Evolutionary conservation across 2,113 vertebrate species (phyloP), one percentile per base, ranked within the genome.

Genomic region (Dipodomys merriami): DNA sequence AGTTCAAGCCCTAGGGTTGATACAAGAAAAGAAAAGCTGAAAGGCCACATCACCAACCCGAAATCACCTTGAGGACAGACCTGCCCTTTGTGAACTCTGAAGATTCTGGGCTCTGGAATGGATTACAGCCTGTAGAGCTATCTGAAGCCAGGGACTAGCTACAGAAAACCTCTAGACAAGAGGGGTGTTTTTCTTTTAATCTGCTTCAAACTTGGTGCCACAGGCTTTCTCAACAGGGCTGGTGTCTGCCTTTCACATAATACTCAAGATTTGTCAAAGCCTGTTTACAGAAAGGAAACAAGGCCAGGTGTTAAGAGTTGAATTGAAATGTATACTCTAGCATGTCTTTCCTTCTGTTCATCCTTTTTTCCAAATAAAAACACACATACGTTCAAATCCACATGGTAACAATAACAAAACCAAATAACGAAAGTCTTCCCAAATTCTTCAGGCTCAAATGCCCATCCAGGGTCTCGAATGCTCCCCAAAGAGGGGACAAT

Each of bases 331-430:
- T n/a, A 3, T 39, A 11, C 77, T 72, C 11, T 69, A 68, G 81
- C 29, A 71, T 68, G 6, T 62, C 69, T 73, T 64, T 68, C 33
- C 57, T 12, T 2, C 39, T 44, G 23, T 8, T 39, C 2, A 83
- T 5, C 76, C 65, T 57, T 8, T 82, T 91, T 89, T 44, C 81
- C 83, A 86, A 91, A 77, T 57, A 78, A 79, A 82, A 71, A 85
- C 10, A 71, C 46, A 84, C 71, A 19, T 13, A 64, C 27, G 1
- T 25, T 64, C 71, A 77, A 30, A 30, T 12, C 27, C 2, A 5
- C 30, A 4, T 16, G 44, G 25, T 3, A 29, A 44, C 30, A 57
- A 46, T 6, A 44, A 60, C 25, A 60, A 30, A 49, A 2, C 19
- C 30, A 49, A 76, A 27, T 19, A 72, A 60, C 49, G 8, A 19